These are phyloP conservation scores for Phalacrocorax brasilianus DNA, from an alignment of 2,113 vertebrate species.

Conservation along the genomic window DNA sequence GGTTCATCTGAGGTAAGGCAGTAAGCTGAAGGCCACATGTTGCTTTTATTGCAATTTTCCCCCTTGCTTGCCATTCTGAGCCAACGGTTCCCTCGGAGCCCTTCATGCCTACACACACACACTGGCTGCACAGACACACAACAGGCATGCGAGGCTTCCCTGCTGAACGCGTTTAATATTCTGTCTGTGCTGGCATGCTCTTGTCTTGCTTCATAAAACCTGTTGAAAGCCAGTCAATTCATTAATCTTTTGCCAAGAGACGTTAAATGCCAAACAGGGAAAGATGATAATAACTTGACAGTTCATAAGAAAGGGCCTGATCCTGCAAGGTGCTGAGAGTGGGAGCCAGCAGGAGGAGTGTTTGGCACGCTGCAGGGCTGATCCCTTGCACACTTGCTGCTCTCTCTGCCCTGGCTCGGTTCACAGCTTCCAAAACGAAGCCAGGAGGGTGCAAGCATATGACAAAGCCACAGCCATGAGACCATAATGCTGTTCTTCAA, in stretches of 20 bases:
- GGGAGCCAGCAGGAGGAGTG: background rate
- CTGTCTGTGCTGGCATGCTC: conserved; percentile 52
- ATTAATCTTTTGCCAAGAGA: conserved; percentile 67
- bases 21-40: conserved; percentile 60
- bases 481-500: background rate
- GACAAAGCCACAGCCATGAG: background rate
- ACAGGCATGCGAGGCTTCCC: conserved; percentile 27
- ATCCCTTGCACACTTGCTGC: background rate
- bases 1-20: conserved; percentile 57
- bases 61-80: background rate
- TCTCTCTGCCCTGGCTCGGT: background rate
- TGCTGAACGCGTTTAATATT: background rate
- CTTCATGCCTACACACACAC: conserved; percentile 45
- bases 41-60: conserved; percentile 52
- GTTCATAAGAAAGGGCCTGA: conserved; percentile 14
- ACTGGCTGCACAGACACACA: conserved; percentile 10
- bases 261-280: conserved; percentile 26
- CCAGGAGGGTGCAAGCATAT: rapidly evolving
- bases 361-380: background rate
- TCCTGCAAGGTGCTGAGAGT: background rate
- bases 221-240: conserved; percentile 63
- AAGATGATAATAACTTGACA: conserved; percentile 38
- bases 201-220: conserved; percentile 63
- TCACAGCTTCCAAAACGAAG: background rate
- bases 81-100: conserved; percentile 34